Evolutionary conservation across 2,888 invertebrate genomes (phyloP), one percentile per base, ranked within the genome.

Genomic region (Pollenia griseotomentosa): DNA sequence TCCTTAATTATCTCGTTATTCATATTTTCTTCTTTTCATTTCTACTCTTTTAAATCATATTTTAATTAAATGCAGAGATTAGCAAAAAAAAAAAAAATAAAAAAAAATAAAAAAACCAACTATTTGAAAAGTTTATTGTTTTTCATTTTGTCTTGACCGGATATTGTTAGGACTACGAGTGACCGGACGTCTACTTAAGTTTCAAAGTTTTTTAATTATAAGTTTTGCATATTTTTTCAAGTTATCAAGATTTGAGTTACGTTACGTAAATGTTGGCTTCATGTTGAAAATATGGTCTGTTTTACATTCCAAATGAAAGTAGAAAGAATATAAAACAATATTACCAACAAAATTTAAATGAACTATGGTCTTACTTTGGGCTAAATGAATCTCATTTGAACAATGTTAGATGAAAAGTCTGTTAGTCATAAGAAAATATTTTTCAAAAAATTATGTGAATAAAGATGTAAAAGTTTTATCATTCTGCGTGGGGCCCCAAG

Each of bases 41-140:
- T 42, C 19, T 14, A 1, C 23, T 23, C 5, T 33, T 70, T 10
- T 14, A 48, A 12, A 42, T n/a, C 53, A 19, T n/a, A 6, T 65
- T 53, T 53, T 46, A 75, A 75, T 75, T 19, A 63, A 70, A 53
- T 40, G 51, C 53, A 53, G 53, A 53, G 70, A 53, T 70, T 33
- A 65, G 10, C 33, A 63, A 63, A 2, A 42, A 63, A 44, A 16
- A 14, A 63, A 61, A 40, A 23, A n/a, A n/a, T n/a, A n/a, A 23
- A 23, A 23, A 3, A 23, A 23, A 1, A 23, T 23, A 1, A 19
- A 19, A n/a, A n/a, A n/a, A n/a, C n/a, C n/a, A n/a, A 19, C 14
- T n/a, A 40, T 40, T n/a, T 42, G 4, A 3, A 63, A 63, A 63
- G 42, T 63, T 59, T 59, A n/a, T 14, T 33, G 23, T 23, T 6